Conservation (phyloP, 1,140 invertebrate genomes). For the Leptinotarsa defecta region DNA sequence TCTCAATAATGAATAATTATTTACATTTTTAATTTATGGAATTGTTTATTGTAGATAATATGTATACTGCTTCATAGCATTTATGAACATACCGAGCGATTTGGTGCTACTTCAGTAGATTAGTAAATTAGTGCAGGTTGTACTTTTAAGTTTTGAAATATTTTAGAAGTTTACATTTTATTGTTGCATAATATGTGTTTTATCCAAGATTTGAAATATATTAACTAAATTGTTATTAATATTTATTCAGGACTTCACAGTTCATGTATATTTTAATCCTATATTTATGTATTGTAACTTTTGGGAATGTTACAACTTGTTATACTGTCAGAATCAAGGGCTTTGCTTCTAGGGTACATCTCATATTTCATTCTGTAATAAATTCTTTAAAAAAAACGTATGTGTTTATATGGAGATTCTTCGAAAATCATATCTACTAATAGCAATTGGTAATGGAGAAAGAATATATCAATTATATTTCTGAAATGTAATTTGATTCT, state of each 20-base stretch:
- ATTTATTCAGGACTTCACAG: conserved; percentile 36
- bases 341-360: conserved; percentile 43
- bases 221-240: conserved; percentile 39
- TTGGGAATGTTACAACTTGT: conserved; percentile 46
- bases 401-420: no score
- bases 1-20: conserved; percentile 4
- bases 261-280: conserved; percentile 39
- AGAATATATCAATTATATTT: no score
- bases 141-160: conserved; percentile 28
- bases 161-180: conserved; percentile 25
- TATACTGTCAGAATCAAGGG: conserved; percentile 42
- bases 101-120: conserved; percentile 42
- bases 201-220: conserved; percentile 33
- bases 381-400: conserved; percentile 30
- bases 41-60: conserved; percentile 29
- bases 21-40: conserved; percentile 8
- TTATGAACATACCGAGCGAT: conserved; percentile 38
- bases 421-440: no score
- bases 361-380: conserved; percentile 42
- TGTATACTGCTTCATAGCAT: conserved; percentile 42
- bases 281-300: conserved; percentile 38
- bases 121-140: conserved; percentile 32
- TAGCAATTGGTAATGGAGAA: no score
- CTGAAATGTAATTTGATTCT: no score
- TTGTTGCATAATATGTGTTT: conserved; percentile 32